phyloP scores from a whole-genome alignment of 1,140 invertebrate species.

The Drosophila parvula region DNA sequence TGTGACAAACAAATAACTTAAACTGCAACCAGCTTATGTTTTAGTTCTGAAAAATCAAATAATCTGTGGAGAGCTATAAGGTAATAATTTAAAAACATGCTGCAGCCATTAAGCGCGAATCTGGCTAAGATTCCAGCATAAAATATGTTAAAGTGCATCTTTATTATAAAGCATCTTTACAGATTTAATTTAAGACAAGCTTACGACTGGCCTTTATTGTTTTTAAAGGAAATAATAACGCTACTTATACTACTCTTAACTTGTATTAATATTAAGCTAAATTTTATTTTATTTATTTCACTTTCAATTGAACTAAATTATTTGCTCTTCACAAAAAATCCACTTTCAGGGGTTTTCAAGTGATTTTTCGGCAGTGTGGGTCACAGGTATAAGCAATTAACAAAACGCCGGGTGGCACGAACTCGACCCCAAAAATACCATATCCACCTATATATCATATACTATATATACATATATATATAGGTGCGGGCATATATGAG shows the following conservation, averaged over 20 bases:
- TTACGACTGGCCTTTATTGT: too few species aligned
- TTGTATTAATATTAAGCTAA: background rate
- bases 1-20: background rate
- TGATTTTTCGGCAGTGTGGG: conserved; percentile 11
- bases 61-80: too few species aligned
- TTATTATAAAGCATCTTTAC: background rate
- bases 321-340: background rate
- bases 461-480: background rate
- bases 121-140: too few species aligned
- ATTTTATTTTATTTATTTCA: too few species aligned
- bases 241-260: background rate
- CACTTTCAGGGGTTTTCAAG: background rate
- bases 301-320: conserved; percentile 2
- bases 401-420: conserved; percentile 46
- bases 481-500: conserved; percentile 16
- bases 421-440: conserved; percentile 70
- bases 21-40: background rate
- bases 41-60: too few species aligned
- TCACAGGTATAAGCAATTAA: conserved; percentile 71
- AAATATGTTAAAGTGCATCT: too few species aligned
- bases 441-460: conserved; percentile 11
- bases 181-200: background rate
- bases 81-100: too few species aligned
- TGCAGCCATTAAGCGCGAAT: too few species aligned
- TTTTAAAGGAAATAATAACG: too few species aligned